Evolutionary conservation across 2,113 vertebrate species (phyloP), one percentile per base, ranked within the genome.

Genomic region (Rhinichthys klamathensis): DNA sequence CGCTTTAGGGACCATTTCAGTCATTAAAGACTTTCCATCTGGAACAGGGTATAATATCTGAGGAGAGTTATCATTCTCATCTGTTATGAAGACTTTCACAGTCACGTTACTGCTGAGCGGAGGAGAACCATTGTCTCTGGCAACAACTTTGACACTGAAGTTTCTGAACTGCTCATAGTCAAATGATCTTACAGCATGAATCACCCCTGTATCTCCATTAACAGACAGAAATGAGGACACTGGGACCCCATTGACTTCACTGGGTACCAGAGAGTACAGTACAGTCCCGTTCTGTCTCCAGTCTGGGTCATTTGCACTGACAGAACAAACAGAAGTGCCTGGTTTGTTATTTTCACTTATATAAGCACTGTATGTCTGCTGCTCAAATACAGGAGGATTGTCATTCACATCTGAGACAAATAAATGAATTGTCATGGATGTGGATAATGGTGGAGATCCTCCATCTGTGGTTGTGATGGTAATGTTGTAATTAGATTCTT

Each of bases 191-290:
- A 93, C 51, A 13, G 93, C 91, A 87, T 93, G 93, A 7, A 95
- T 81, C 56, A 90, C 51, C 0, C 94, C 93, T 1, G 90, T 93
- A 54, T 91, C 92, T 27, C 91, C 91, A 38, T 93, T 94, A 74
- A 95, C 92, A 21, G 94, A 94, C 10, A 95, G 15, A 30, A 89
- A 93, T 4, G 93, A 93, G 16, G 93, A 93, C 0, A 94, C 82
- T 0, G 88, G 83, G 4, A 60, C 65, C 9, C 89, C 90, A 15
- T 88, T 87, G 10, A 91, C 11, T 0, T 87, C 90, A 41, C 77
- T 88, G n/a, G 90, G 80, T 4, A 86, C 49, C 58, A 95, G 79
- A 25, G 92, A 94, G 83, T 95, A 95, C 23, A 88, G 58, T 23
- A 94, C 74, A 63, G 67, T 89, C 6, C 91, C 91, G 27, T 95